These are phyloP conservation scores for Heliconius charithonia DNA, from an alignment of 2,888 invertebrate genomes.

Conservation along the genomic window DNA sequence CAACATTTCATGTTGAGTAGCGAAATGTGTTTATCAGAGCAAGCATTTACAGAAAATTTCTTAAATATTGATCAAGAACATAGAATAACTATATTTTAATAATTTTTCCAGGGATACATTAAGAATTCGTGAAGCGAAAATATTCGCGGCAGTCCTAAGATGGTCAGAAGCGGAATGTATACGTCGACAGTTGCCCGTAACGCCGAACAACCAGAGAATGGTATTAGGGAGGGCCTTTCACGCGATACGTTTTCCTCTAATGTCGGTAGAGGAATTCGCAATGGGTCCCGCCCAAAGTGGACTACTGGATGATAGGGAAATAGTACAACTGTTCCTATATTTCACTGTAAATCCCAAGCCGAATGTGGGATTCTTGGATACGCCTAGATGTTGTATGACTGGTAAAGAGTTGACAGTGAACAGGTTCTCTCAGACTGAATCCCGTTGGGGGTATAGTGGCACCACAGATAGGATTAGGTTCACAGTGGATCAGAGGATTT, in stretches of 20 bases:
- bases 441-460: slow-evolving; percentile 93
- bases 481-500: slow-evolving; percentile 90
- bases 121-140: slow-evolving; percentile 89
- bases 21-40: too few species aligned
- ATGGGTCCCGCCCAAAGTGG: slow-evolving; percentile 90
- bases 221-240: slow-evolving; percentile 88
- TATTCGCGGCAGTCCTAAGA: slow-evolving; percentile 89
- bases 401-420: slow-evolving; percentile 90
- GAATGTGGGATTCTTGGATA: slow-evolving; percentile 87
- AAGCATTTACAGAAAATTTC: too few species aligned
- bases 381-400: slow-evolving; percentile 89
- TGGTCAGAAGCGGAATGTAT: slow-evolving; percentile 91
- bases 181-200: slow-evolving; percentile 85
- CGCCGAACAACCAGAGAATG: slow-evolving; percentile 86
- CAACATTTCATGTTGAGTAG: too few species aligned
- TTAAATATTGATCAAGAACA: not conserved
- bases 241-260: slow-evolving; percentile 91
- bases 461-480: slow-evolving; percentile 92
- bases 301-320: slow-evolving; percentile 89
- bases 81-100: not conserved
- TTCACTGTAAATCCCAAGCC: slow-evolving; percentile 91
- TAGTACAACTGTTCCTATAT: slow-evolving; percentile 88
- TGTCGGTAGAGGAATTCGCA: slow-evolving; percentile 94
- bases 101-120: slow-evolving; percentile 87
- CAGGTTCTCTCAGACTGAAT: slow-evolving; percentile 89